These are phyloP conservation scores for Muntiacus muntjak DNA, from an alignment of 2,113 vertebrate genomes.

Conservation along the genomic window DNA sequence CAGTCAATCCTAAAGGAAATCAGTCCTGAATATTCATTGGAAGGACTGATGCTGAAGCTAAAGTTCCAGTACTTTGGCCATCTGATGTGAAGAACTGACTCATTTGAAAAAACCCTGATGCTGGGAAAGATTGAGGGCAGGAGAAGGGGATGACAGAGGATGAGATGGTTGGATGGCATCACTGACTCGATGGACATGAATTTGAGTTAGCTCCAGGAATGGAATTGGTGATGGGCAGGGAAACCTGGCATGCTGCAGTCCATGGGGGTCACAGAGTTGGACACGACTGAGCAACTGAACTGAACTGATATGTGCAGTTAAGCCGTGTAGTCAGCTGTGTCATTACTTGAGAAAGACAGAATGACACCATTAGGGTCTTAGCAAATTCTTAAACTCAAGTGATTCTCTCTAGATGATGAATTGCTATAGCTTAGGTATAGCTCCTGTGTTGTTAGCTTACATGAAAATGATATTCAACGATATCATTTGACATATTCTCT, in stretches of 20 bases:
- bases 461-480: background rate
- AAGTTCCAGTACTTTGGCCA: background rate
- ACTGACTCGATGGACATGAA: background rate
- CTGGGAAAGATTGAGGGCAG: background rate
- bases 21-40: background rate
- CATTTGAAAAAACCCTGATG: background rate
- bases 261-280: background rate
- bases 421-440: background rate
- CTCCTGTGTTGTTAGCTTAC: conserved; percentile 1
- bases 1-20: background rate
- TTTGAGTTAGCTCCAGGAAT: background rate
- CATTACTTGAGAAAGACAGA: conserved; percentile 19
- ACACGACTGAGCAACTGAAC: background rate
- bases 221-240: background rate
- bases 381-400: conserved; percentile 24
- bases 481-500: conserved; percentile 32
- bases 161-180: background rate
- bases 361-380: conserved; percentile 22
- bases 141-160: background rate
- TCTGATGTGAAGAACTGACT: background rate
- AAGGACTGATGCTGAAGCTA: background rate
- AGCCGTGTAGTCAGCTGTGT: background rate
- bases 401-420: background rate
- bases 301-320: background rate
- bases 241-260: background rate